These are phyloP conservation scores for Euproctis similis DNA, from an alignment of 2,888 invertebrate genomes.

Conservation along the genomic window DNA sequence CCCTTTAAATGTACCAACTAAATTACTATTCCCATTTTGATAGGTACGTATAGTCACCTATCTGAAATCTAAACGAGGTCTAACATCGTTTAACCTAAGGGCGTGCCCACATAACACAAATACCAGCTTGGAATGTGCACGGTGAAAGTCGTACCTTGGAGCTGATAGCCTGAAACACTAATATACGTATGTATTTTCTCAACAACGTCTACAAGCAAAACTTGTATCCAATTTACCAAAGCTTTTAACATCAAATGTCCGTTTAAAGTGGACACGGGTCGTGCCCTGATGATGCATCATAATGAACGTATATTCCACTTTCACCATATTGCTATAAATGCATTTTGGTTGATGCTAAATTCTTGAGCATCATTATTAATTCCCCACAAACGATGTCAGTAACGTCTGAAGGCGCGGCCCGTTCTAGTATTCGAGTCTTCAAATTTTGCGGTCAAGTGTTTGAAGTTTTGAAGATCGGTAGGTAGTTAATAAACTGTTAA, in stretches of 20 bases:
- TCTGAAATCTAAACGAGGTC: slow-evolving; percentile 30
- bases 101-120: slow-evolving; percentile 56
- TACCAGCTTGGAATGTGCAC: slow-evolving; percentile 57
- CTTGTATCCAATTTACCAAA: slow-evolving; percentile 12
- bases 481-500: too few species aligned
- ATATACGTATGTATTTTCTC: slow-evolving; percentile 26
- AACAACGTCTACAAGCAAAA: slow-evolving; percentile 23
- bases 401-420: too few species aligned
- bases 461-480: too few species aligned
- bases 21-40: slow-evolving; percentile 9
- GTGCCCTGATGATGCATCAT: slow-evolving; percentile 21
- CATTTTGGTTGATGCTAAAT: slow-evolving; percentile 18
- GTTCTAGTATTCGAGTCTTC: too few species aligned
- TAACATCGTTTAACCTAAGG: slow-evolving; percentile 44
- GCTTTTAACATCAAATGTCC: slow-evolving; percentile 11
- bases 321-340: slow-evolving; percentile 31
- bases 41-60: slow-evolving; percentile 15
- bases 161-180: slow-evolving; percentile 56
- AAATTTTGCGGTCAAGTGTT: too few species aligned
- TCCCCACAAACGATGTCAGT: too few species aligned
- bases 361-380: slow-evolving; percentile 2
- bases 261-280: slow-evolving; percentile 19
- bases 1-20: slow-evolving; percentile 2
- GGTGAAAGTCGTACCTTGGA: slow-evolving; percentile 57
- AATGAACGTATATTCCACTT: slow-evolving; percentile 47